phyloP scores from a whole-genome alignment of 2,113 vertebrate species.

The Cygnus buccinator region DNA sequence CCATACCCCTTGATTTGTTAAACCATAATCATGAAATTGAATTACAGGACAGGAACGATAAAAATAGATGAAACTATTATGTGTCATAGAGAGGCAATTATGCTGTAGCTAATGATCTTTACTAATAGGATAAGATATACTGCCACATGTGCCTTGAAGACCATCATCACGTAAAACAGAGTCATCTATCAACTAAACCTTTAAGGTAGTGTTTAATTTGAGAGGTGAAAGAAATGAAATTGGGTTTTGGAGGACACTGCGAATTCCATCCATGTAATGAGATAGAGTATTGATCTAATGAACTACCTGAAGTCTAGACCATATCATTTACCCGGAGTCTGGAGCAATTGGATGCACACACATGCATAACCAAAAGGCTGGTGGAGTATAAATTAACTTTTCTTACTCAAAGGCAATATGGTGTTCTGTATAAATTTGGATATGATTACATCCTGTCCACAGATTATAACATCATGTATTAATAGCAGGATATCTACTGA shows the following conservation, averaged over 20 bases:
- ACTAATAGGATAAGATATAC: constrained; percentile 67
- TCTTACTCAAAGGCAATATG: neutral
- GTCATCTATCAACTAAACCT: constrained; percentile 66
- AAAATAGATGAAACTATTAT: constrained; percentile 46
- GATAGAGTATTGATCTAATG: constrained; percentile 68
- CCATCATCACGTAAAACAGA: constrained; percentile 34
- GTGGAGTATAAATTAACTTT: constrained; percentile 51
- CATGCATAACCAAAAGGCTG: constrained; percentile 11
- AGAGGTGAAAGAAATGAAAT: constrained; percentile 72
- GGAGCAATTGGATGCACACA: neutral
- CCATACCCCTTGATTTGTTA: constrained; percentile 44
- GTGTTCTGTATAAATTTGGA: neutral
- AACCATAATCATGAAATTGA: constrained; percentile 60
- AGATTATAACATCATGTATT: neutral
- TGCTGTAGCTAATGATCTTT: constrained; percentile 67
- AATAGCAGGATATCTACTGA: neutral
- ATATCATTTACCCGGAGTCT: constrained; percentile 33
- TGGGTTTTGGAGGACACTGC: constrained; percentile 55
- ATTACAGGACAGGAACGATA: constrained; percentile 35
- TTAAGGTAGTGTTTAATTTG: constrained; percentile 73
- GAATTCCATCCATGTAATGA: constrained; percentile 52
- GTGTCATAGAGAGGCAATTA: constrained; percentile 60
- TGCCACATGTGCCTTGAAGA: constrained; percentile 54
- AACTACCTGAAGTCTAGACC: constrained; percentile 45
- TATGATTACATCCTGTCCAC: neutral